phyloP scores from a whole-genome alignment of 2,797 vertebrate genomes.

The Muscicapa striata region DNA sequence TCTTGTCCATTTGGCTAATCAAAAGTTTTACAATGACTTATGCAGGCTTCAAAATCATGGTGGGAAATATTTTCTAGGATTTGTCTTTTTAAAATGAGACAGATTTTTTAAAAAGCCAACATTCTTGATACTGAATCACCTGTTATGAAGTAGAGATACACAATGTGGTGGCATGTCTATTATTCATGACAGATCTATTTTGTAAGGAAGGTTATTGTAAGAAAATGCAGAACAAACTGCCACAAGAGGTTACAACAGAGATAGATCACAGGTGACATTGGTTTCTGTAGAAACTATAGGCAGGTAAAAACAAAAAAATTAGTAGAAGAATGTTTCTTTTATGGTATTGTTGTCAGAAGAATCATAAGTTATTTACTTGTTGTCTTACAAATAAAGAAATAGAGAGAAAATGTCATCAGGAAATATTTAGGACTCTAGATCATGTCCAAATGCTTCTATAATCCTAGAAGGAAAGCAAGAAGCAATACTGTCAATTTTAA shows the following conservation, averaged over 20 bases:
- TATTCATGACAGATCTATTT: constrained; percentile 68
- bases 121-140: constrained; percentile 26
- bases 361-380: constrained; percentile 33
- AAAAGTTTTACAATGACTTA: not conserved
- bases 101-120: constrained; percentile 36
- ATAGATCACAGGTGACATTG: constrained; percentile 59
- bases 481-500: not conserved
- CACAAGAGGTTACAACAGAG: constrained; percentile 40
- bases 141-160: constrained; percentile 46
- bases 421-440: not conserved
- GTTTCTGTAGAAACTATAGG: constrained; percentile 50
- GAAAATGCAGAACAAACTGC: constrained; percentile 62
- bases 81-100: not conserved
- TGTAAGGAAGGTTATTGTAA: constrained; percentile 61
- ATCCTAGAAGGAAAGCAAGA: not conserved
- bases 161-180: constrained; percentile 38
- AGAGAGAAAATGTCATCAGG: not conserved
- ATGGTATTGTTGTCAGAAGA: not conserved
- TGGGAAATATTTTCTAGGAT: not conserved
- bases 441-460: not conserved
- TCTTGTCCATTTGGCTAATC: not conserved
- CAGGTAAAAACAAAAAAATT: constrained; percentile 58
- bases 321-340: constrained; percentile 24
- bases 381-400: constrained; percentile 30
- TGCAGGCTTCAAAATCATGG: not conserved